Evolutionary conservation across 2,797 vertebrate species (phyloP).

Genomic region (Sebastes itinus): DNA sequence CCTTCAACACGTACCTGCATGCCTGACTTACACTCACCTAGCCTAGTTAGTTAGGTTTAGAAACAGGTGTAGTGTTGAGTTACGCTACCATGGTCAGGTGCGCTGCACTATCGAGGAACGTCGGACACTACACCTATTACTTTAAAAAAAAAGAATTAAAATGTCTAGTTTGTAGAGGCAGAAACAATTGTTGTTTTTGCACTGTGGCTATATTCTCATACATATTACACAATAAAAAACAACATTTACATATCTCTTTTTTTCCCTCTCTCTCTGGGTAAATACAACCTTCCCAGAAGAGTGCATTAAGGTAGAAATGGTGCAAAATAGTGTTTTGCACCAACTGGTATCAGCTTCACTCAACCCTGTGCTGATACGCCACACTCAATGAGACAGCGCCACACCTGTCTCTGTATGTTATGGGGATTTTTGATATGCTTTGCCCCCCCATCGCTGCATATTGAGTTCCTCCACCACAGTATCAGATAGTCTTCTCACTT

Average conservation of each 20-base stretch:
- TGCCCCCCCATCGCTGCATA: not conserved
- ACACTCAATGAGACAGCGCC: not conserved
- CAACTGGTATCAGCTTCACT: not conserved
- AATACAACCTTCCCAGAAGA: not conserved
- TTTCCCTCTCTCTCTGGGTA: not conserved
- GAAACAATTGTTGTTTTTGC: no score
- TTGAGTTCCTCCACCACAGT: constrained; percentile 12
- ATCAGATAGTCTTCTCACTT: constrained; percentile 6
- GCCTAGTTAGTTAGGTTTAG: no score
- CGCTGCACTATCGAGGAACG: no score
- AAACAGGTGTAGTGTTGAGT: no score
- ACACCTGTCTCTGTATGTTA: not conserved
- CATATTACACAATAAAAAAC: no score
- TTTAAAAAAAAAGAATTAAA: no score
- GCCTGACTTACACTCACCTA: no score
- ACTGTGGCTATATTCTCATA: no score
- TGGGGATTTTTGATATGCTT: not conserved
- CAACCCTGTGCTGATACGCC: not conserved
- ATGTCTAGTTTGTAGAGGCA: no score
- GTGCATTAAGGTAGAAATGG: not conserved
- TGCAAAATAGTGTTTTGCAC: not conserved
- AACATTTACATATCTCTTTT: not conserved
- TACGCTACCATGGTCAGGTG: no score
- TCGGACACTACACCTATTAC: no score
- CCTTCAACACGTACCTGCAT: not conserved